These are phyloP conservation scores for Smittia aterrima DNA, from an alignment of 2,888 invertebrate species.

Conservation along the genomic window DNA sequence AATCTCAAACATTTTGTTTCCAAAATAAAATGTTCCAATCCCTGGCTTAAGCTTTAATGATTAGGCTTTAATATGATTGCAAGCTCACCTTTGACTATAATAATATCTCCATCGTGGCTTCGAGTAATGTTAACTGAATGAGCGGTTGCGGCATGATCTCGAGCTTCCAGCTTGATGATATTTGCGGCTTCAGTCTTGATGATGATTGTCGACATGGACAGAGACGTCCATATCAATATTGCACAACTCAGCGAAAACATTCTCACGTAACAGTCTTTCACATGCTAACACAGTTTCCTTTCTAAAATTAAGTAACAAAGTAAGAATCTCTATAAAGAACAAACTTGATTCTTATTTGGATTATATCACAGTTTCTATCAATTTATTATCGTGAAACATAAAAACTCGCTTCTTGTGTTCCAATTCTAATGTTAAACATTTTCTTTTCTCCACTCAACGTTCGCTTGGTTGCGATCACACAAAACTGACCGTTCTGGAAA, in stretches of 20 bases:
- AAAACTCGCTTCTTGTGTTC: no score
- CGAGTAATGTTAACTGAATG: constrained; percentile 53
- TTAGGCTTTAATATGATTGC: no score
- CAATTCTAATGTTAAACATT: no score
- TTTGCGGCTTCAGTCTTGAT: background rate
- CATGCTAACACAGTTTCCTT: background rate
- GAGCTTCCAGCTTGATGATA: background rate
- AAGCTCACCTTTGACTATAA: constrained; percentile 52
- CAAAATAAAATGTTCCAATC: no score
- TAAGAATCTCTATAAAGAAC: no score
- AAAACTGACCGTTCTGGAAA: constrained; percentile 18
- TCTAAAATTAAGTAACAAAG: background rate
- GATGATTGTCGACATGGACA: background rate
- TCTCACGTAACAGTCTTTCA: background rate
- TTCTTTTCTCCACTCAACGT: no score
- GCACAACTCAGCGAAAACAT: background rate
- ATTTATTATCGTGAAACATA: no score
- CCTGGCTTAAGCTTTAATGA: no score
- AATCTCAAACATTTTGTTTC: no score
- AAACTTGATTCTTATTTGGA: no score
- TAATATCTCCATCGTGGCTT: constrained; percentile 54
- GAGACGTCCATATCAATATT: background rate
- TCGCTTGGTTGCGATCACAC: background rate
- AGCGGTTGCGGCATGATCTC: constrained; percentile 42
- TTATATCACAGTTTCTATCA: background rate